Evolutionary conservation across 2,113 vertebrate species (phyloP), one percentile per base, ranked within the genome.

Genomic region (Apus apus): DNA sequence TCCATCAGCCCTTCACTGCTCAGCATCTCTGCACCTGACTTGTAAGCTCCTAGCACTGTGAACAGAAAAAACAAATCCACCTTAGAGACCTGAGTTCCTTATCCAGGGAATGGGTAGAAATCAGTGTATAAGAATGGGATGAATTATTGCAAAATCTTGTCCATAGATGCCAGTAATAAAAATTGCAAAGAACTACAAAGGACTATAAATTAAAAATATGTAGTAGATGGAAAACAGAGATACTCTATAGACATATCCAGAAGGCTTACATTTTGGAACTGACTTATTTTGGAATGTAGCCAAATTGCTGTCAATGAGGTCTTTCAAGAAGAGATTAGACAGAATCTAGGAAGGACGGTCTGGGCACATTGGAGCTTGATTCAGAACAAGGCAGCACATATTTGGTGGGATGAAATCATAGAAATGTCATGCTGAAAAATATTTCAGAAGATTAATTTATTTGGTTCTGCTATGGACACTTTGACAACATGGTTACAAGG

Each of bases 311-410:
- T 73, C 92, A 76, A n/a, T 50, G 46, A 87, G 27, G 27, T 66
- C 79, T 93, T 88, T 90, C 56, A 76, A 70, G 71, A 76, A 88
- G 62, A 97, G 27, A 76, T 83, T 77, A 95, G 78, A 53, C 67
- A 93, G 85, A 85, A 83, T 85, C 46, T 92, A 62, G 53, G 46
- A 92, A 67, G 68, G 60, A 80, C 38, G 81, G 21, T 56, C 26
- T 74, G 66, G 79, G 43, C 29, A 70, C 19, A 60, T 2, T 74
- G 60, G 67, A 67, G 5, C 29, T 93, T 71, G 53, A 51, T 72
- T 87, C 36, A 77, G 76, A 92, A 68, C 46, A 62, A 90, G 32
- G 27, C 34, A 89, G 66, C 30, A 43, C 66, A 61, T n/a, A 23
- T 13, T 62, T 70, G 7, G 29, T 92, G 79, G 50, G 46, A 32